Percentiles rank a stretch among this genome's conserved stretches.
Conservation (phyloP, 2,797 vertebrate genomes). For the Typhlichthys subterraneus region DNA sequence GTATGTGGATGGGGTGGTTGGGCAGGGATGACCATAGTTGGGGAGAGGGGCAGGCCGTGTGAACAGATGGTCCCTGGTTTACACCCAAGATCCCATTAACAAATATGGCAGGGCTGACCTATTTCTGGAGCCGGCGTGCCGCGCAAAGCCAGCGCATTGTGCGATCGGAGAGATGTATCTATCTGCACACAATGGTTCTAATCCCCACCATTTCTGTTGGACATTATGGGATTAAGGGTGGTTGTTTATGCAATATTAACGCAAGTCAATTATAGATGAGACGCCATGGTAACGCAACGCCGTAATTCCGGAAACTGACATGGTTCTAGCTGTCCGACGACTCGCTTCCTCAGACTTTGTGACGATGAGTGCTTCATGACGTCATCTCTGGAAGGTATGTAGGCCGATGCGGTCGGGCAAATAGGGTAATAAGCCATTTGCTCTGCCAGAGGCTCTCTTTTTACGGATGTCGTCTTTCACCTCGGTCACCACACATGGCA, state of each 20-base stretch:
- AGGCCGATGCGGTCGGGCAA: slow-evolving; percentile 43
- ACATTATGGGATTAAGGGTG: slow-evolving; percentile 55
- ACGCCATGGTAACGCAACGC: not conserved
- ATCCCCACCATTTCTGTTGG: slow-evolving; percentile 54
- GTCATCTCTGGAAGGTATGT: slow-evolving; percentile 46
- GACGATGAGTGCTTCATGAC: slow-evolving; percentile 66
- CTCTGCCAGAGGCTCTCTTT: slow-evolving; percentile 38
- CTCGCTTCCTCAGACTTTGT: slow-evolving; percentile 35
- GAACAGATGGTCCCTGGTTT: slow-evolving; percentile 75
- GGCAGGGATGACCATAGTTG: slow-evolving; percentile 67
- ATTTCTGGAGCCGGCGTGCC: slow-evolving; percentile 62
- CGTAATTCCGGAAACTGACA: not conserved
- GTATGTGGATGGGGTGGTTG: slow-evolving; percentile 41
- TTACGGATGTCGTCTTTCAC: slow-evolving; percentile 35
- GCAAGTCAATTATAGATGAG: slow-evolving; percentile 40
- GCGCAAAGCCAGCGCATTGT: slow-evolving; percentile 47
- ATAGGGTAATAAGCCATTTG: slow-evolving; percentile 43
- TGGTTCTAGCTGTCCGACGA: slow-evolving; percentile 38
- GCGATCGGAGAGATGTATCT: slow-evolving; percentile 43
- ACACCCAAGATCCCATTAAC: slow-evolving; percentile 77
- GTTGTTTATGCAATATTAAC: slow-evolving; percentile 34
- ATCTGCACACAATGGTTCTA: slow-evolving; percentile 53
- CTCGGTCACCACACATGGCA: slow-evolving; percentile 24
- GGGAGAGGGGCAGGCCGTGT: slow-evolving; percentile 38
- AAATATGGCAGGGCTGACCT: slow-evolving; percentile 75